Evolutionary conservation across 2,797 vertebrate species (phyloP).

Genomic region (Semotilus atromaculatus): DNA sequence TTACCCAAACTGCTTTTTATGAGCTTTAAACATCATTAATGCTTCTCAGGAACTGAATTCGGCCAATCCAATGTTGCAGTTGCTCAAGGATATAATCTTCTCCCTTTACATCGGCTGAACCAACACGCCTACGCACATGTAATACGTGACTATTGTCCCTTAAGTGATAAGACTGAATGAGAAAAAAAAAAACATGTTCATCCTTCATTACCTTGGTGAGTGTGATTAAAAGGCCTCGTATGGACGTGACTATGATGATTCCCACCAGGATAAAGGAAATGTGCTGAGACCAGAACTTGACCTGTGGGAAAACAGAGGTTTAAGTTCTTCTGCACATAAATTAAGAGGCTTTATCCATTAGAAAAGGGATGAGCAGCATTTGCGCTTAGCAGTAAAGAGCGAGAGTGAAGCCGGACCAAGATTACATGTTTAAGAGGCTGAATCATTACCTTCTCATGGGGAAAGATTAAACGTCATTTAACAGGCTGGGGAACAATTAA

Average conservation of each 20-base stretch:
- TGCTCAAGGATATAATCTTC: slow-evolving; percentile 18
- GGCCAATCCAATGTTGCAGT: background rate
- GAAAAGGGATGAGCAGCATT: slow-evolving; percentile 18
- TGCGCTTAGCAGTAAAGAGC: slow-evolving; percentile 11
- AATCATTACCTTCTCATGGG: slow-evolving; percentile 30
- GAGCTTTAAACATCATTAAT: background rate
- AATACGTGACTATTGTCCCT: background rate
- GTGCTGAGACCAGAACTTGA: slow-evolving; percentile 99
- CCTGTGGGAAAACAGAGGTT: slow-evolving; percentile 75
- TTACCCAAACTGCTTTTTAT: background rate
- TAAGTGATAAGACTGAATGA: slow-evolving; percentile 14
- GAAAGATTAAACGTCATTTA: slow-evolving; percentile 47
- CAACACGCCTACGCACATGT: background rate
- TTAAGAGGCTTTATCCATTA: slow-evolving; percentile 33
- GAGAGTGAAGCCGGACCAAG: slow-evolving; percentile 17
- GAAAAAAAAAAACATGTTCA: background rate
- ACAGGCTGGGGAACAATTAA: slow-evolving; percentile 44
- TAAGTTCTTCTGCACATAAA: slow-evolving; percentile 3
- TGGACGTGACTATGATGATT: slow-evolving; percentile 98
- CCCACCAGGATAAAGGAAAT: slow-evolving; percentile 98
- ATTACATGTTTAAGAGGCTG: slow-evolving; percentile 40
- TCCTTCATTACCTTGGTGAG: slow-evolving; percentile 90
- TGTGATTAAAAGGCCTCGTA: slow-evolving; percentile 94
- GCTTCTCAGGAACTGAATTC: slow-evolving; percentile 1
- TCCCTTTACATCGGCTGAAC: background rate